Conservation (phyloP, 2,113 vertebrate genomes). For the Equus przewalskii region DNA sequence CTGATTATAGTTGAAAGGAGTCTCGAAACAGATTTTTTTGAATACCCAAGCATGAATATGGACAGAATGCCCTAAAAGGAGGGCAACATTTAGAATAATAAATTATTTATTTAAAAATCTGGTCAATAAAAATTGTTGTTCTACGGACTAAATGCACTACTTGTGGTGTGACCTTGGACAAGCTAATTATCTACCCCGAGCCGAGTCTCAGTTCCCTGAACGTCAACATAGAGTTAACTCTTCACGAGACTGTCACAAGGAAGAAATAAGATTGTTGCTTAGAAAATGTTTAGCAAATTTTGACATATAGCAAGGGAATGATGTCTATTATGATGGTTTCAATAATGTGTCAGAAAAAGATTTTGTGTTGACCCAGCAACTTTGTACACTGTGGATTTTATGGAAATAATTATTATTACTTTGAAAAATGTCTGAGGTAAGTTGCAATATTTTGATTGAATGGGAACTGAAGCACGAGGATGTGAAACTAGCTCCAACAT, state of each 20-base stretch:
- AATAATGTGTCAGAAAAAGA: background rate
- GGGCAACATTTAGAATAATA: background rate
- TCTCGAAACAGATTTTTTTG: background rate
- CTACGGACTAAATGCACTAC: background rate
- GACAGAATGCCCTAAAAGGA: background rate
- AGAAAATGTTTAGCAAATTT: slow-evolving; percentile 5
- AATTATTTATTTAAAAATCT: slow-evolving; percentile 16
- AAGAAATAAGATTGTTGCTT: slow-evolving; percentile 2
- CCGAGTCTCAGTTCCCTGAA: background rate
- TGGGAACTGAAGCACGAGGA: background rate
- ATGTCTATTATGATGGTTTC: background rate
- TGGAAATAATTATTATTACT: background rate
- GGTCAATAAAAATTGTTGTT: background rate
- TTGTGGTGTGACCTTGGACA: background rate
- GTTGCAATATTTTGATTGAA: background rate
- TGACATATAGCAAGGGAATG: background rate
- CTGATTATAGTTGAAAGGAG: background rate
- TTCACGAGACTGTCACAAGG: background rate
- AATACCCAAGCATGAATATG: background rate
- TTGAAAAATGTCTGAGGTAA: slow-evolving; percentile 9
- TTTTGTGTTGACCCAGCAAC: background rate
- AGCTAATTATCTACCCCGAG: background rate
- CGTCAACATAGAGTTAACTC: background rate
- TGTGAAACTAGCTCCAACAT: background rate
- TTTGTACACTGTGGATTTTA: background rate